Percentiles rank a stretch among this genome's conserved stretches.
Evolutionary conservation across 2,888 invertebrate genomes (phyloP).

Genomic region (Campoletis raptor): DNA sequence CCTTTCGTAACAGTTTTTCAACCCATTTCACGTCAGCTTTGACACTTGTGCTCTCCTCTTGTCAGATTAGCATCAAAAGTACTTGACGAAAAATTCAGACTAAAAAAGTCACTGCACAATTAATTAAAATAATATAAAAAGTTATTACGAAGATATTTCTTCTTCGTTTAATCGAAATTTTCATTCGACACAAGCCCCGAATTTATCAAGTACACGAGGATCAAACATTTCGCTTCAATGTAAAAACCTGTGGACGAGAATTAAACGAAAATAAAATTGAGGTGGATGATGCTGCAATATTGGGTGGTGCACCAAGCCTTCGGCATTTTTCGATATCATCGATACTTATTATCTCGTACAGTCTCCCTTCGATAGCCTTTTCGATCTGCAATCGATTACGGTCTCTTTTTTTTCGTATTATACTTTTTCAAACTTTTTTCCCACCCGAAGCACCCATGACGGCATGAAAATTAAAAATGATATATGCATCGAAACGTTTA

Average conservation of each 20-base stretch:
- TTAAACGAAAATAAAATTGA: not conserved
- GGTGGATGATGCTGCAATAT: conserved; percentile 17
- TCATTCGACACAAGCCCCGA: not conserved
- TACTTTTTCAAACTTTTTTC: conserved; percentile 14
- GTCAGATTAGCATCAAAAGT: not conserved
- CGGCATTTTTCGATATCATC: not conserved
- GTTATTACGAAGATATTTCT: not conserved
- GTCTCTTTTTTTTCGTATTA: not conserved
- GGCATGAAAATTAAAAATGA: conserved; percentile 28
- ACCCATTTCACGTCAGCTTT: conserved; percentile 24
- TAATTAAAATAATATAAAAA: not conserved
- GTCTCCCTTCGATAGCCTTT: conserved; percentile 8
- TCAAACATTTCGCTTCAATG: not conserved
- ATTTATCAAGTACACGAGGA: not conserved
- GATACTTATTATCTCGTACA: conserved; percentile 20
- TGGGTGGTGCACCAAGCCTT: not conserved
- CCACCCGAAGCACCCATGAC: not conserved
- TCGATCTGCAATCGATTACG: conserved; percentile 38
- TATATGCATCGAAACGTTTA: not conserved
- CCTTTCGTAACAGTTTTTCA: conserved; percentile 40
- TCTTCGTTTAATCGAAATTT: not conserved
- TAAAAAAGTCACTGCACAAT: not conserved
- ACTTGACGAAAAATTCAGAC: not conserved
- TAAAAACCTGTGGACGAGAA: not conserved
- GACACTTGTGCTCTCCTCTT: conserved; percentile 3